Percentiles rank a stretch among this genome's conserved stretches.
Evolutionary conservation across 2,888 invertebrate species (phyloP).

Genomic region (Lithophane leautieri): DNA sequence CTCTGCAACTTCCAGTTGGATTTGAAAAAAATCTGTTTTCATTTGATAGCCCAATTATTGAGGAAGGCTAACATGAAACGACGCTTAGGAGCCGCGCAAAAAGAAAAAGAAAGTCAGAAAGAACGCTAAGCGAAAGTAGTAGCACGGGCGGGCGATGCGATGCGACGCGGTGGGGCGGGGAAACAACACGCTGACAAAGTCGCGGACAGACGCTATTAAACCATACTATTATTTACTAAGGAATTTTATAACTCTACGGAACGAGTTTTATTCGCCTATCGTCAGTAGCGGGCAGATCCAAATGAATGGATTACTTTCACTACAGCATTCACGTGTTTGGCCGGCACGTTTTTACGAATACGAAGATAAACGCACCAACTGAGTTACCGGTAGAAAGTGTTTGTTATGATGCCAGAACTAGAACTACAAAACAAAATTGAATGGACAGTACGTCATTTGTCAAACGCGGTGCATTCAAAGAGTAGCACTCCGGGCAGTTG

Average conservation of each 20-base stretch:
- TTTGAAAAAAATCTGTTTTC: too few species aligned
- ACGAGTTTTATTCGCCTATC: constrained; percentile 10
- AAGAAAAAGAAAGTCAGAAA: too few species aligned
- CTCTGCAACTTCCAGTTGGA: too few species aligned
- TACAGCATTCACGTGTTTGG: constrained; percentile 45
- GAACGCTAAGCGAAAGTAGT: too few species aligned
- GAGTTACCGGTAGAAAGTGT: constrained; percentile 30
- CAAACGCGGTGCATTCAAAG: background rate
- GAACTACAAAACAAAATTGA: background rate
- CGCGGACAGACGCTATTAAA: background rate
- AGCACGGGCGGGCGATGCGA: too few species aligned
- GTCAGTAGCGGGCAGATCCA: constrained; percentile 28
- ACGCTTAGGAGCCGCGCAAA: too few species aligned
- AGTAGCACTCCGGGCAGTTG: background rate
- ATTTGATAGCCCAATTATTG: too few species aligned
- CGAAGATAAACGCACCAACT: background rate
- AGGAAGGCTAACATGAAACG: too few species aligned
- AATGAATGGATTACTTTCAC: constrained; percentile 52
- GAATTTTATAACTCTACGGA: background rate
- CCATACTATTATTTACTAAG: too few species aligned
- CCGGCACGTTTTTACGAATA: constrained; percentile 12
- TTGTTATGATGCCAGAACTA: constrained; percentile 15
- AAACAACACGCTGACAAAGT: background rate
- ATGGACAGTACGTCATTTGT: background rate
- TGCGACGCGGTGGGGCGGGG: too few species aligned